Evolutionary conservation across 2,113 vertebrate species (phyloP), one percentile per base, ranked within the genome.

Genomic region (Corythornis vintsioides): DNA sequence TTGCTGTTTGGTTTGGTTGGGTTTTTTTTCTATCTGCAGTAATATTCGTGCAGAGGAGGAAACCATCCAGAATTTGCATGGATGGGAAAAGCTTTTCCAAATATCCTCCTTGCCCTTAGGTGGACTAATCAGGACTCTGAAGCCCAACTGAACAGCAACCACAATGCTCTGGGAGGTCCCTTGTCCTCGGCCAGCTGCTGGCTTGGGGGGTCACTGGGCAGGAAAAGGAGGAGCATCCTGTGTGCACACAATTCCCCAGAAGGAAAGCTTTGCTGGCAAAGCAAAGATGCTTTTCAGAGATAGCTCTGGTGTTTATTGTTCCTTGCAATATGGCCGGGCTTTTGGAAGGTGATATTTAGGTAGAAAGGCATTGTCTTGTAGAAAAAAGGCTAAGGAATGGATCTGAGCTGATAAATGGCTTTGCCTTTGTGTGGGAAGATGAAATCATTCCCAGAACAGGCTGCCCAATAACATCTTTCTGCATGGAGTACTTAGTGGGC

Each of bases 171-270:
- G 64, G 10, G 71, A 84, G 73, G 80, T 25, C 67, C 50, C 59
- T 80, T 86, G 89, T 96, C 67, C 57, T 60, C 81, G 94, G 91
- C 84, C 66, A 55, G 69, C 73, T 89, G 83, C 69, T 82, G 88
- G 78, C 66, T 52, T 48, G 28, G 65, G 65, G 92, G 89, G 53
- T 95, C 95, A 93, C 79, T n/a, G 83, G 92, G 92, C 93, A 94
- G 98, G 98, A 97, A 97, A 89, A 92, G 97, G 97, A 95, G 95
- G 72, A 95, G 92, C 84, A 97, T 98, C 97, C 97, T 94, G 96
- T 96, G 96, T 97, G 92, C n/a, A 74, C 79, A 63, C 15, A 55
- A 84, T 93, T 87, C 84, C 81, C 85, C 65, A 76, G 35, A 91
- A 94, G 91, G 71, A 82, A 80, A 88, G 64, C 55, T 84, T 59